phyloP scores from a whole-genome alignment of 2,888 invertebrate species.

The Hypercompe scribonia region DNA sequence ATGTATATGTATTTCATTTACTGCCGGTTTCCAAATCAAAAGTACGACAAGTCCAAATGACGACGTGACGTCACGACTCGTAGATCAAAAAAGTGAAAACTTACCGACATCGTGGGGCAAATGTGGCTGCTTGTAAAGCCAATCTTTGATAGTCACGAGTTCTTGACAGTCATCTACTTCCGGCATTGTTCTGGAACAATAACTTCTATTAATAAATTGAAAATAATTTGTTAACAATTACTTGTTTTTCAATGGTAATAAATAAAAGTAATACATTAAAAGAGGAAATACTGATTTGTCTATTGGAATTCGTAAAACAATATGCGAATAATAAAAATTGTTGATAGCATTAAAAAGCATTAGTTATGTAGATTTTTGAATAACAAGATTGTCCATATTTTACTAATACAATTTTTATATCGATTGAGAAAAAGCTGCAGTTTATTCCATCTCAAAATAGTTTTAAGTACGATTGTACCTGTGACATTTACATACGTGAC shows the following conservation, averaged over 20 bases:
- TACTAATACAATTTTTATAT: too few relatives aligned
- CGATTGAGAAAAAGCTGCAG: too few relatives aligned
- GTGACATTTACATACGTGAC: not conserved
- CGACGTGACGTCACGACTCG: too few relatives aligned
- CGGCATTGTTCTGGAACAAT: slow-evolving; percentile 71
- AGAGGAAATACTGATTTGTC: not conserved
- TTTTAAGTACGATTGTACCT: too few relatives aligned
- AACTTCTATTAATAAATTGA: not conserved
- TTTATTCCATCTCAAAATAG: too few relatives aligned
- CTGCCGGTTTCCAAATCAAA: too few relatives aligned
- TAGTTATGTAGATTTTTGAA: too few relatives aligned
- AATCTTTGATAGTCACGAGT: slow-evolving; percentile 82
- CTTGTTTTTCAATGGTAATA: not conserved
- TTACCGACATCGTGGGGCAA: slow-evolving; percentile 89
- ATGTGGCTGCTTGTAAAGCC: slow-evolving; percentile 89
- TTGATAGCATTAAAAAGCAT: not conserved
- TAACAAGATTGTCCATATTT: too few relatives aligned
- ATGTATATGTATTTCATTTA: too few relatives aligned
- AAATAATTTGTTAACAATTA: not conserved
- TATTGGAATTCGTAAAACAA: not conserved
- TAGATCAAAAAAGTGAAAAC: slow-evolving; percentile 36
- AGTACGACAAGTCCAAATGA: too few relatives aligned
- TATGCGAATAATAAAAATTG: not conserved
- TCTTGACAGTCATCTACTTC: slow-evolving; percentile 77
- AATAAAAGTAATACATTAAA: not conserved